Conservation (phyloP, 2,797 vertebrate species). For the Coluber constrictor region DNA sequence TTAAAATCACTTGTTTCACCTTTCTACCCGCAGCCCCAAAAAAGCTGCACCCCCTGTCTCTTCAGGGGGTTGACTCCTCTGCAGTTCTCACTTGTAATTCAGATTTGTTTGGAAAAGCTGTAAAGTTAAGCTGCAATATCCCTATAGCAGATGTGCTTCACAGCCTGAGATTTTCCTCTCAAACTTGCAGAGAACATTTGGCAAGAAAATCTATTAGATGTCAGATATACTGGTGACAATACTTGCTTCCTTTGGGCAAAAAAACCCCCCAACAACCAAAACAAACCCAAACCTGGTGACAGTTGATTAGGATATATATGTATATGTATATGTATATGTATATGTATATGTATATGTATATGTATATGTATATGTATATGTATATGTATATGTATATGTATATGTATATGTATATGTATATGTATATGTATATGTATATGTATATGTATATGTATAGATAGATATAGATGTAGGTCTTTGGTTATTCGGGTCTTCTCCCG, state of each 20-base stretch:
- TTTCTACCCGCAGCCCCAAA: background rate
- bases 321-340: background rate
- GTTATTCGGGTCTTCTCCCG: too few relatives aligned
- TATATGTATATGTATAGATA: too few relatives aligned
- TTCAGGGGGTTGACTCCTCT: background rate
- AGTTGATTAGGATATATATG: background rate
- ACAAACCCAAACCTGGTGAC: background rate
- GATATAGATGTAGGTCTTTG: too few relatives aligned
- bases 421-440: too few relatives aligned
- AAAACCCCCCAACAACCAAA: background rate
- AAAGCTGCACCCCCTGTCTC: accelerated
- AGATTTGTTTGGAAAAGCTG: constrained; percentile 24
- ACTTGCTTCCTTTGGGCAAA: background rate
- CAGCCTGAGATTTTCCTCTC: constrained; percentile 33
- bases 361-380: too few relatives aligned
- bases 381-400: too few relatives aligned
- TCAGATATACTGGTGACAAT: constrained; percentile 24
- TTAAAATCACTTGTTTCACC: background rate
- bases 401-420: too few relatives aligned
- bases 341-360: too few relatives aligned
- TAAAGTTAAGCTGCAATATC: background rate
- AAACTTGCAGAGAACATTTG: constrained; percentile 1
- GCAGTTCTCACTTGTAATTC: constrained; percentile 1
- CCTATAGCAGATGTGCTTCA: constrained; percentile 25
- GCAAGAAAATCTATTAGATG: constrained; percentile 20